Evolutionary conservation across 2,888 invertebrate species (phyloP), one percentile per base, ranked within the genome.

Genomic region (Drosophila mimica): DNA sequence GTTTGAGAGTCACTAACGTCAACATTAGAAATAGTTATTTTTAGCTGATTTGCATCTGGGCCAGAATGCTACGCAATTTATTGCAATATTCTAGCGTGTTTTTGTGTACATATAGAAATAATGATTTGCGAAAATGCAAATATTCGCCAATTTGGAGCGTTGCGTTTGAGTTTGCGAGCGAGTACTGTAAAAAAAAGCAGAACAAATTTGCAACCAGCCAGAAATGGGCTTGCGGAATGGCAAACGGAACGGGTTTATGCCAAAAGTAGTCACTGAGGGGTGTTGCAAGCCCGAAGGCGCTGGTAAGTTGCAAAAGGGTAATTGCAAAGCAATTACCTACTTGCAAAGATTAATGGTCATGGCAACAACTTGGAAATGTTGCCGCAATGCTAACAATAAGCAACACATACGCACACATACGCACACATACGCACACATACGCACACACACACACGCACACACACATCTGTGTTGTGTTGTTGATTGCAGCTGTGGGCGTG

Each of bases 241-340:
- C 34, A 56, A 52, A 54, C 36, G 74, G 63, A 54, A 63, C 30
- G 64, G 52, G 68, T 30, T 40, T 46, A 40, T 59, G 57, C 58
- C 49, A 61, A 46, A 64, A 43, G 34, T 25, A 31, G 38, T 38
- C 40, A 2, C 31, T 7, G 46, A 25, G 31, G 36, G 46, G 11
- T 7, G 4, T 6, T 9, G 33, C 0, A 15, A 15, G 46, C 15
- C 4, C 25, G 25, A 25, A 46, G 40, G 31, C 11, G 33, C n/a
- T 53, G 64, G 62, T 66, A 65, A 56, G 74, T 68, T 78, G 81
- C 74, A 69, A 75, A 81, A 81, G 87, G 90, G 89, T 90, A 88
- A 88, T 88, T 88, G 88, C 89, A 82, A 82, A 90, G 88, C 88
- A 88, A 88, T 88, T 88, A 90, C 88, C 90, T 90, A 82, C 88